phyloP scores from a whole-genome alignment of 2,113 vertebrate species.

The Scatophagus argus region DNA sequence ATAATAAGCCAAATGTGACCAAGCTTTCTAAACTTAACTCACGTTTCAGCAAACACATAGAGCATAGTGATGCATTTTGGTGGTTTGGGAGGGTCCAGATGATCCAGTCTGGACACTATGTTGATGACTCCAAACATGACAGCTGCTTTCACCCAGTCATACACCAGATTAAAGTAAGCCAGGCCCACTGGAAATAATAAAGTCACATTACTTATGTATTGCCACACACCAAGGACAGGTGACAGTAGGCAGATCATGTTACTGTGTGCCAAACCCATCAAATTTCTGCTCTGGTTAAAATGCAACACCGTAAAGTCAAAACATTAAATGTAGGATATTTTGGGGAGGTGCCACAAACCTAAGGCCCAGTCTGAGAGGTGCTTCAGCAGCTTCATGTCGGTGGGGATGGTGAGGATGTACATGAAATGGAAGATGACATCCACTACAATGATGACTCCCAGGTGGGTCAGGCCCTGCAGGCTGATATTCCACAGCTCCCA shows the following conservation, averaged over 20 bases:
- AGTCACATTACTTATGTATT: neutral
- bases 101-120: conserved; percentile 91
- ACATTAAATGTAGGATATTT: neutral
- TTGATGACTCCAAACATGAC: conserved; percentile 95
- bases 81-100: conserved; percentile 92
- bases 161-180: conserved; percentile 94
- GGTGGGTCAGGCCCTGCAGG: conserved; percentile 82
- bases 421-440: conserved; percentile 95
- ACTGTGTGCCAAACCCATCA: neutral
- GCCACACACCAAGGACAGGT: too few relatives aligned
- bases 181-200: conserved; percentile 86
- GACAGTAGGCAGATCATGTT: too few relatives aligned
- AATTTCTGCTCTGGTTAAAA: neutral
- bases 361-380: conserved; percentile 92
- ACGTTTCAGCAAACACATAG: conserved; percentile 96
- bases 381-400: conserved; percentile 89
- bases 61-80: conserved; percentile 97
- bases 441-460: conserved; percentile 83
- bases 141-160: conserved; percentile 96
- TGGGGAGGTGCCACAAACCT: conserved; percentile 78
- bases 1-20: neutral
- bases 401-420: conserved; percentile 95
- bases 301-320: neutral
- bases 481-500: conserved; percentile 90
- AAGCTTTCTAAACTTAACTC: conserved; percentile 63